These are phyloP conservation scores for Exaiptasia diaphana DNA, from an alignment of 64 coral and sea anemone species.

Conservation along the genomic window DNA sequence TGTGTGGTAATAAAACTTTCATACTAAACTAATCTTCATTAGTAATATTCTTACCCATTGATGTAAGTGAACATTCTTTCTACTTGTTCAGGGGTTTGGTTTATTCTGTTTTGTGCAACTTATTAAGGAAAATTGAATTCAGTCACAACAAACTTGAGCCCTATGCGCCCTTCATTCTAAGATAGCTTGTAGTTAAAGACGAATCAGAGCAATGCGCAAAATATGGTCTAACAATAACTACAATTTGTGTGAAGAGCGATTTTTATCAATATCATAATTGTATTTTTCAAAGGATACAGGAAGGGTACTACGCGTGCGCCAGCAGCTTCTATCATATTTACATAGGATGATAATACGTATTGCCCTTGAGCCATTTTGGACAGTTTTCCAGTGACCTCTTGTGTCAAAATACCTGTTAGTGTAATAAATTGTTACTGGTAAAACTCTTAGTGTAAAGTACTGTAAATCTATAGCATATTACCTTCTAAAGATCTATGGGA, in stretches of 20 bases:
- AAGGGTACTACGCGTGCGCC: constrained; percentile 1
- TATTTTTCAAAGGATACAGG: constrained; percentile 1
- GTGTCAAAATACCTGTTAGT: not conserved
- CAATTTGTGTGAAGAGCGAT: not conserved
- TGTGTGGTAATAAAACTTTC: too few relatives aligned
- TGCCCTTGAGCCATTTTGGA: not conserved
- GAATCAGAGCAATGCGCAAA: not conserved
- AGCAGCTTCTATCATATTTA: not conserved
- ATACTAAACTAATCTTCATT: too few relatives aligned
- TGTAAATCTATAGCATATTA: too few relatives aligned
- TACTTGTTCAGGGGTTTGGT: constrained; percentile 5
- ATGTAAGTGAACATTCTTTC: not conserved
- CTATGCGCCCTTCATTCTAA: too few relatives aligned
- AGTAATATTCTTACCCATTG: not conserved
- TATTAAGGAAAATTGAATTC: not conserved
- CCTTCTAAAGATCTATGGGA: too few relatives aligned
- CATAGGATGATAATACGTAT: not conserved
- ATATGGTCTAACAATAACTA: not conserved
- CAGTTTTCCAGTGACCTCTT: constrained; percentile 3
- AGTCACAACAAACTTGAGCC: not conserved
- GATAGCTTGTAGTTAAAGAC: not conserved
- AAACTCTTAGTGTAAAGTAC: too few relatives aligned
- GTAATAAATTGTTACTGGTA: not conserved
- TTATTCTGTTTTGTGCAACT: not conserved
- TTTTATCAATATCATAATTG: not conserved